A percentile compares a stretch with the other conserved stretches of the same genome.
These are phyloP conservation scores for Sebastes kiyomatsui DNA, from an alignment of 2,797 vertebrate genomes.

Conservation along the genomic window DNA sequence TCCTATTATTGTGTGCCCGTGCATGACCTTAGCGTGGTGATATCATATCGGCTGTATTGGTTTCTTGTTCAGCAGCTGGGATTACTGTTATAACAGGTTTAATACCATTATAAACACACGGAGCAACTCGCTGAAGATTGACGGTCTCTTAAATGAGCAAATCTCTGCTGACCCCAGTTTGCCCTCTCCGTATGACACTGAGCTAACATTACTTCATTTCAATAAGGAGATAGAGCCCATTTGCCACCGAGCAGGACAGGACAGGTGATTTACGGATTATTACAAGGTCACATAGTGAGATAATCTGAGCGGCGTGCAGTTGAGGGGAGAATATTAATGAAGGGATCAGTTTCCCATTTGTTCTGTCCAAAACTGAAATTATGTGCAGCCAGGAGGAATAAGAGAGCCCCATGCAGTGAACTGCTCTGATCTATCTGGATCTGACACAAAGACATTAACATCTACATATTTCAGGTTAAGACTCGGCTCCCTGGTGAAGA, in stretches of 20 bases:
- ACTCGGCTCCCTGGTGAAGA: background rate
- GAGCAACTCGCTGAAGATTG: conserved; percentile 44
- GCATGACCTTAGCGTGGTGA: conserved; percentile 25
- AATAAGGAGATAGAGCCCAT: conserved; percentile 32
- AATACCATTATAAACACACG: conserved; percentile 46
- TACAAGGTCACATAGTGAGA: conserved; percentile 40
- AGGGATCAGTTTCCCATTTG: conserved; percentile 32
- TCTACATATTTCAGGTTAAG: background rate
- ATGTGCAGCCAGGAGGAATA: background rate
- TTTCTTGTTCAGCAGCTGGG: conserved; percentile 35
- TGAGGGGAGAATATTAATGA: conserved; percentile 37
- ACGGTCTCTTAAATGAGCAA: conserved; percentile 61
- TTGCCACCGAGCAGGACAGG: conserved; percentile 38
- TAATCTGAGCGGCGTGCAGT: background rate
- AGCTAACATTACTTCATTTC: conserved; percentile 58
- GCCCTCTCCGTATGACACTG: conserved; percentile 48
- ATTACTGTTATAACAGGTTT: conserved; percentile 47
- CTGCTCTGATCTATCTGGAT: background rate
- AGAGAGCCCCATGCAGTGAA: background rate
- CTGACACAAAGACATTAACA: conserved; percentile 10
- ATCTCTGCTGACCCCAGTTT: conserved; percentile 51
- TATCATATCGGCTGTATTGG: conserved; percentile 53
- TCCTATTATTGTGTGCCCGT: conserved; percentile 41
- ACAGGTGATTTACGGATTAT: conserved; percentile 46
- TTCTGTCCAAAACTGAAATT: conserved; percentile 16